A percentile compares a stretch with the other conserved stretches of the same genome.
Conservation (phyloP, 2,113 vertebrate species). For the Phaethornis superciliosus region DNA sequence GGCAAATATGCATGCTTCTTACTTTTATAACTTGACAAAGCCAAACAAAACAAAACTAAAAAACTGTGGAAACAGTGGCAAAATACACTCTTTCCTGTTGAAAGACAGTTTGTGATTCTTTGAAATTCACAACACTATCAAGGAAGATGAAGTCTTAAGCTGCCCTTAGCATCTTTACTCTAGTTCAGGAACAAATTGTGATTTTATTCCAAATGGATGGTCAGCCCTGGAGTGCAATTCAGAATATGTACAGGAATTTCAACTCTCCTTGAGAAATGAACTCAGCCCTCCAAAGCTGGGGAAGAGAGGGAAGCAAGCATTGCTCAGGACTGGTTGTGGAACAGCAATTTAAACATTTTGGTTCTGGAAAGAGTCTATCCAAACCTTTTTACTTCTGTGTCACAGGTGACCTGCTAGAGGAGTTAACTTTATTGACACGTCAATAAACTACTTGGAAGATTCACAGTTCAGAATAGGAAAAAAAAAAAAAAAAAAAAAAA, state of each 20-base stretch:
- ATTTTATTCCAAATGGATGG: background rate
- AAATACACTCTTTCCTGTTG: background rate
- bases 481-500: background rate
- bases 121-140: background rate
- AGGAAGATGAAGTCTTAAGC: background rate
- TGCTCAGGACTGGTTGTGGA: background rate
- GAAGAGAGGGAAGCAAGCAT: background rate
- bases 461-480: background rate
- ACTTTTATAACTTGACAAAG: slow-evolving; percentile 10
- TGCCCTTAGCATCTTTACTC: background rate
- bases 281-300: background rate
- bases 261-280: background rate
- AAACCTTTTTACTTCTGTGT: background rate
- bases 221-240: background rate
- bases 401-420: background rate
- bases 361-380: background rate
- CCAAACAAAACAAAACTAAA: background rate
- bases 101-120: background rate
- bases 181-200: background rate
- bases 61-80: background rate
- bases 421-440: background rate
- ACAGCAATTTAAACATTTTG: background rate
- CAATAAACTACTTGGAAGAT: background rate
- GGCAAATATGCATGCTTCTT: background rate
- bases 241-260: background rate